Evolutionary conservation across 2,113 vertebrate genomes (phyloP).

Genomic region (Salminus brasiliensis): DNA sequence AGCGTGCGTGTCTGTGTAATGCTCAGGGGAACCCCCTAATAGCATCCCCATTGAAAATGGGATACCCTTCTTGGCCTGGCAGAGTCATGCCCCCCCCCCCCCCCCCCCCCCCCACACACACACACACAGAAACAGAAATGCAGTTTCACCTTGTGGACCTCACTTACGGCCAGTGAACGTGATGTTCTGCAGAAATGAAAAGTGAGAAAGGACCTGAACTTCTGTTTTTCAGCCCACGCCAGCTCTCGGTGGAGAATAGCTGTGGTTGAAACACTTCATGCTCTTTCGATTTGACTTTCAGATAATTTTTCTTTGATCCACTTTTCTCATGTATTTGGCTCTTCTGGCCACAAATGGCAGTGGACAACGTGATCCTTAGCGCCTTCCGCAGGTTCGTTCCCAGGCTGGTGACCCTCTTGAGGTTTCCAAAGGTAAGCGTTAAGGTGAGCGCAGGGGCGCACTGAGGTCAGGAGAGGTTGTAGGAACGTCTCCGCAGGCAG

Average conservation of each 20-base stretch:
- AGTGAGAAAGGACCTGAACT: conserved; percentile 27
- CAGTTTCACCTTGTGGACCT: neutral
- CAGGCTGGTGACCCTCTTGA: conserved; percentile 36
- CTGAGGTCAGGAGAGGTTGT: conserved; percentile 3
- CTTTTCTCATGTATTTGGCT: neutral
- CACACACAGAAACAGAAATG: neutral
- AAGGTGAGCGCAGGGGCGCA: neutral
- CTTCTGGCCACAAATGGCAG: conserved; percentile 8
- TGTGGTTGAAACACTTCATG: neutral
- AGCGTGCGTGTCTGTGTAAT: conserved; percentile 20
- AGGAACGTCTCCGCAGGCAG: conserved; percentile 1
- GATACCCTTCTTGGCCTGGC: neutral
- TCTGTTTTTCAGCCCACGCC: conserved; percentile 34
- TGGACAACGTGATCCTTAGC: conserved; percentile 43
- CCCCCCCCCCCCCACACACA: neutral
- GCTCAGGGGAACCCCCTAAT: neutral
- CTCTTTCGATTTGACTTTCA: neutral
- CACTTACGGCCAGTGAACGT: neutral
- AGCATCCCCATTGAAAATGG: neutral
- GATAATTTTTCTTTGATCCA: neutral
- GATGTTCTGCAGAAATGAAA: neutral
- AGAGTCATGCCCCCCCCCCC: neutral
- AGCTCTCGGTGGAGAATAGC: neutral
- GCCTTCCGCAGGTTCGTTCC: conserved; percentile 35
- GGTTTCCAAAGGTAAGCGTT: conserved; percentile 51